Conservation (phyloP, 2,888 invertebrate species). For the Drosophila mercatorum region DNA sequence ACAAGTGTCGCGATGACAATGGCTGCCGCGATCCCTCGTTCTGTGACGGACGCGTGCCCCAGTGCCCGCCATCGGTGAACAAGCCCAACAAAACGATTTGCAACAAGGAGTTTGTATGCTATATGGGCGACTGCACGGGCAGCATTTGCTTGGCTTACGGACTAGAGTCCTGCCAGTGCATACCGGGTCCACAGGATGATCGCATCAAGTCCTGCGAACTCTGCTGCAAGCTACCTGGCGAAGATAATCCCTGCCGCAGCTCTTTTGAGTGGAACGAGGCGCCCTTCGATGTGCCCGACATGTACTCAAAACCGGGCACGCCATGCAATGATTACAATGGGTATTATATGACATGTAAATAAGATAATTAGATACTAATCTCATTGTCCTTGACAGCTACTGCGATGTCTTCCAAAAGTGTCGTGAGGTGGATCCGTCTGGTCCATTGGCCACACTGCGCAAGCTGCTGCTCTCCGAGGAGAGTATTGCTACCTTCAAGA, state of each 20-base stretch:
- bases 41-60: constrained; percentile 94
- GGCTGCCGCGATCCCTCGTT: constrained; percentile 96
- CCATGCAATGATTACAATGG: constrained; percentile 97
- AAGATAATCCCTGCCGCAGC: constrained; percentile 92
- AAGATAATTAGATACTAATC: not conserved
- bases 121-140: constrained; percentile 97
- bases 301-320: constrained; percentile 96
- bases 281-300: constrained; percentile 96
- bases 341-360: constrained; percentile 68
- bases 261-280: constrained; percentile 95
- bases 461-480: constrained; percentile 94
- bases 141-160: constrained; percentile 99
- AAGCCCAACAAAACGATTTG: constrained; percentile 98
- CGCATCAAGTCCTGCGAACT: constrained; percentile 95
- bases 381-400: constrained; percentile 84
- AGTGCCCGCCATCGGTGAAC: constrained; percentile 96
- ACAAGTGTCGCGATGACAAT: constrained; percentile 96
- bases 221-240: constrained; percentile 95
- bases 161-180: constrained; percentile 97
- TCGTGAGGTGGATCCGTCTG: constrained; percentile 96
- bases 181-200: constrained; percentile 91
- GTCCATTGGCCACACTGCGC: constrained; percentile 94
- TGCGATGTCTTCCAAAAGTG: constrained; percentile 91
- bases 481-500: constrained; percentile 94
- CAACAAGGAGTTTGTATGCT: constrained; percentile 98